phyloP scores from a whole-genome alignment of 1,140 invertebrate genomes.

The Musca domestica region DNA sequence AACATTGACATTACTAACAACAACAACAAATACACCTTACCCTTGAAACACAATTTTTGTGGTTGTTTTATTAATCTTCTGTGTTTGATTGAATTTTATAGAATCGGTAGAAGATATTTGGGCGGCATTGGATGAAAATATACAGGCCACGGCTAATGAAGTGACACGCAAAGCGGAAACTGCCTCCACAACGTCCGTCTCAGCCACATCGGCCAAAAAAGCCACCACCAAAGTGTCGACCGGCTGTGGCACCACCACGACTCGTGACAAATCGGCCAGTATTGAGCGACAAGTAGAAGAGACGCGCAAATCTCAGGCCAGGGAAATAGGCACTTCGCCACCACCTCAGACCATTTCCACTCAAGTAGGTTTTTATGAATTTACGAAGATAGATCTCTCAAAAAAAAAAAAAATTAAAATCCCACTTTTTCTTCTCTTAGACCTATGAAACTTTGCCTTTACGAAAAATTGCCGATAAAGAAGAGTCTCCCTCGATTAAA shows the following conservation, averaged over 20 bases:
- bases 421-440: slow-evolving; percentile 33
- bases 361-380: slow-evolving; percentile 62
- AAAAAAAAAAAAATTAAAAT: background rate
- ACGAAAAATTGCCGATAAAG: slow-evolving; percentile 5
- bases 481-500: background rate
- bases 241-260: slow-evolving; percentile 60
- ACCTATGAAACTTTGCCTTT: slow-evolving; percentile 51
- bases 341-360: slow-evolving; percentile 83
- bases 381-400: background rate
- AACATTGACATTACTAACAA: slow-evolving; percentile 10
- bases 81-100: slow-evolving; percentile 26
- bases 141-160: slow-evolving; percentile 46
- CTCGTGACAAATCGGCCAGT: slow-evolving; percentile 46
- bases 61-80: slow-evolving; percentile 8
- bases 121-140: slow-evolving; percentile 51
- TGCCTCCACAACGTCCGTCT: too few relatives aligned
- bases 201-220: background rate
- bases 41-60: background rate
- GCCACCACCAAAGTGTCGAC: slow-evolving; percentile 55
- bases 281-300: background rate
- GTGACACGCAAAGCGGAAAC: slow-evolving; percentile 38
- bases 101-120: slow-evolving; percentile 52
- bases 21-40: slow-evolving; percentile 2
- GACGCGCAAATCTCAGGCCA: slow-evolving; percentile 7
- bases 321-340: slow-evolving; percentile 75